Base-by-base conservation (phyloP, 2,888 invertebrate genomes). In the Chalcosyrphus nemorum region DNA sequence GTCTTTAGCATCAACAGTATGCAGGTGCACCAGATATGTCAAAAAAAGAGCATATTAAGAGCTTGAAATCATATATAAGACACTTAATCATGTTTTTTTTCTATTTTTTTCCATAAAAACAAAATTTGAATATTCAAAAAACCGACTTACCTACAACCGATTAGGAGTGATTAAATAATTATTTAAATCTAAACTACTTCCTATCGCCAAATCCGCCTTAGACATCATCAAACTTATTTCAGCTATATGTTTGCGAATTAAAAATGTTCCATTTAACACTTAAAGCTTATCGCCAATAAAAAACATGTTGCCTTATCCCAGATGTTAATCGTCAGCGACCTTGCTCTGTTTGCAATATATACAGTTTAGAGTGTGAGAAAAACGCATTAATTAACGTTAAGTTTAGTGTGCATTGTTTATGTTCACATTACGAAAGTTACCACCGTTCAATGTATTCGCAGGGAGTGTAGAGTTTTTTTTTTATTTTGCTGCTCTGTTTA, bases 321-420 rank as follows among this genome's bases (percentile, higher is more conserved):
- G 15, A 35, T 59, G 38, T 52, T 29, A 59, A 52, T 71, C 52
- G 38, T 41, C 5, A 4, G 32, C 29, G 41, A 61, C 71, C 71
- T 72, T 72, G 71, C 71, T 61, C 61, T 43, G 52, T 52, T 61
- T 72, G 9, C 41, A 59, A 43, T 52, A 4, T 11, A 52, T 27
- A 52, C 35, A 7, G 21, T 17, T 35, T 45, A 19, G 4, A 1
- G 13, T 38, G 24, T 52, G 59, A 29, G 50, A 61, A 72, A 27
- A 38, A 19, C 29, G 21, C 59, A 43, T 29, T 50, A 47, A 47
- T 47, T 47, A 47, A 21, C 38, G 13, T 57, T 45, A 35, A 57
- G 32, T 35, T 38, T 24, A 57, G 21, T 19, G 43, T 2, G 9
- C 43, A 43, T 47, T 47, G 47, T 47, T 47, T 9, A 24, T 47